Conservation (phyloP, 2,888 invertebrate species). For the Thalpophila matura region DNA sequence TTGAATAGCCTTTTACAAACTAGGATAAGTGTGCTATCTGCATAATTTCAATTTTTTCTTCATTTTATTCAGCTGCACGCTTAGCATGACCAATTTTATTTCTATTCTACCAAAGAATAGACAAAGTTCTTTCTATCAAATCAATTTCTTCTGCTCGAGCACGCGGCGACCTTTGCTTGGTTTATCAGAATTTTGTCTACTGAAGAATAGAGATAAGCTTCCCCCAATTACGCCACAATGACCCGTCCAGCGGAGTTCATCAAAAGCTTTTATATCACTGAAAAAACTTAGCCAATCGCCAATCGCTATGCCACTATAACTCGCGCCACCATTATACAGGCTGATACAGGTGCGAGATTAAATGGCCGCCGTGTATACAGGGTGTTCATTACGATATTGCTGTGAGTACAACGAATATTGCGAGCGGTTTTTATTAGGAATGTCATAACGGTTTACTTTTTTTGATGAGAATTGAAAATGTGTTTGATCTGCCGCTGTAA, state of each 20-base stretch:
- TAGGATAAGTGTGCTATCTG: no score
- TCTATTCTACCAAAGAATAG: no score
- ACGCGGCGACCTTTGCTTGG: no score
- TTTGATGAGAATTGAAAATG: slow-evolving; percentile 90
- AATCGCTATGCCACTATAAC: slow-evolving; percentile 42
- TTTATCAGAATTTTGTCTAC: no score
- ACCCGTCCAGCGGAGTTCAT: not conserved
- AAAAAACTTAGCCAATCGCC: slow-evolving; percentile 48
- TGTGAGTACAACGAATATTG: slow-evolving; percentile 86
- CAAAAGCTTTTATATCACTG: not conserved
- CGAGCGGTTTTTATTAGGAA: slow-evolving; percentile 86
- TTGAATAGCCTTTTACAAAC: no score
- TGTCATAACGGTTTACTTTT: slow-evolving; percentile 87
- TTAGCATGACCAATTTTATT: no score
- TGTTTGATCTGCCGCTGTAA: slow-evolving; percentile 81
- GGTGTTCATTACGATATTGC: slow-evolving; percentile 90
- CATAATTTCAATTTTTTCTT: no score
- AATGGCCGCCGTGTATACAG: slow-evolving; percentile 89
- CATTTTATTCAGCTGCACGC: no score
- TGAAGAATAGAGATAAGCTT: no score
- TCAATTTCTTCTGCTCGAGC: no score
- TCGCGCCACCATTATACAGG: slow-evolving; percentile 72
- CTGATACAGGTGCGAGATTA: slow-evolving; percentile 90
- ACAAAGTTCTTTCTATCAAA: no score
- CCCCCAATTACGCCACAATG: no score